Evolutionary conservation across 2,797 vertebrate species (phyloP).

Genomic region (Synaphobranchus kaupii): DNA sequence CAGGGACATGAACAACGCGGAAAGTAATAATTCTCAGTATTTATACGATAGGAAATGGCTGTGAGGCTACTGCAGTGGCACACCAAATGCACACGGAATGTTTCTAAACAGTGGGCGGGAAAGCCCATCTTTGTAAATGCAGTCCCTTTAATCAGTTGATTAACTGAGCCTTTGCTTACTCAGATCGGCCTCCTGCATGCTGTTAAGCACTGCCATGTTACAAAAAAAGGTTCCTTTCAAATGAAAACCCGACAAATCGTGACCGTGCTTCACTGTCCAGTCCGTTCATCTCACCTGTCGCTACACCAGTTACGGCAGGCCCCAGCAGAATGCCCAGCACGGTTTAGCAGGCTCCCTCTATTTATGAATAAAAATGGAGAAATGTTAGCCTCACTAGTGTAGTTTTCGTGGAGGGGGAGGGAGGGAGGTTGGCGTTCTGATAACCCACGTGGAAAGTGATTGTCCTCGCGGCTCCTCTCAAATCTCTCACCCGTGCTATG

Average conservation of each 20-base stretch:
- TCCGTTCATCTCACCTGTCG: not conserved
- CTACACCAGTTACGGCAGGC: not conserved
- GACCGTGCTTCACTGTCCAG: not conserved
- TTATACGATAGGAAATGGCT: not conserved
- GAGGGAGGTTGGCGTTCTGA: not conserved
- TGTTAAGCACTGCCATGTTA: not conserved
- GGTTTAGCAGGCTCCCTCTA: not conserved
- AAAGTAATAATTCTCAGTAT: not conserved
- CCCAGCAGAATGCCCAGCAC: not conserved
- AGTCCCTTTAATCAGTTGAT: not conserved
- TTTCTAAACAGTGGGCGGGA: not conserved
- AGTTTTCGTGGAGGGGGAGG: not conserved
- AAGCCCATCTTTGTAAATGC: not conserved
- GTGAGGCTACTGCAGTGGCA: not conserved
- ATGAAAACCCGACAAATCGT: not conserved
- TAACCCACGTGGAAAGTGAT: not conserved
- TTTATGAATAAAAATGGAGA: not conserved
- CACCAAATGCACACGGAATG: not conserved
- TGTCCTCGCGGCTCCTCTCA: not conserved
- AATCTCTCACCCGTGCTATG: not conserved
- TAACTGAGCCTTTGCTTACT: not conserved
- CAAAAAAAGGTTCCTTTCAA: not conserved
- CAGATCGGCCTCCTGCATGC: not conserved
- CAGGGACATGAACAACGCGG: constrained; percentile 27
- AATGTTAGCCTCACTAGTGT: not conserved